These are phyloP conservation scores for Cryptotis parvus DNA, from an alignment of 2,113 vertebrate species.

Conservation along the genomic window DNA sequence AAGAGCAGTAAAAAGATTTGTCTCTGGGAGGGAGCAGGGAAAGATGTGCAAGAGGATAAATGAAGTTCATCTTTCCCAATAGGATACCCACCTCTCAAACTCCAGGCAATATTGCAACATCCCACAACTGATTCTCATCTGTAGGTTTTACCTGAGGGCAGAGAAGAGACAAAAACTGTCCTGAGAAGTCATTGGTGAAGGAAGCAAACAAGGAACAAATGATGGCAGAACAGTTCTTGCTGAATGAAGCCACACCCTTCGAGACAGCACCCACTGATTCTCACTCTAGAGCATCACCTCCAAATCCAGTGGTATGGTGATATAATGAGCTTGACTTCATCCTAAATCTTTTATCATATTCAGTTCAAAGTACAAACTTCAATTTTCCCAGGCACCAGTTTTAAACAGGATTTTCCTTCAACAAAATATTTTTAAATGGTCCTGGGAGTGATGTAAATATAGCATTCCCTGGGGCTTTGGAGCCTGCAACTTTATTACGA, in stretches of 20 bases:
- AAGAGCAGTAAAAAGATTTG: neutral
- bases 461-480: slow-evolving; percentile 29
- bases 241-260: neutral
- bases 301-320: neutral
- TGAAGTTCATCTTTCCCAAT: neutral
- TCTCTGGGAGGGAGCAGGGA: neutral
- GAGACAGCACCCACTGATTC: neutral
- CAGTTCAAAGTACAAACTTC: neutral
- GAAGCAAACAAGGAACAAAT: neutral
- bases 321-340: neutral
- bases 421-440: slow-evolving; percentile 2
- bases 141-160: slow-evolving; percentile 19
- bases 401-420: slow-evolving; percentile 45
- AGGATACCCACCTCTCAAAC: neutral
- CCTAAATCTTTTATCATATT: neutral
- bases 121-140: neutral
- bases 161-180: neutral
- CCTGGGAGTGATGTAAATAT: slow-evolving; percentile 36
- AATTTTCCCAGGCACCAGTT: slow-evolving; percentile 35
- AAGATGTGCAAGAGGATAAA: neutral
- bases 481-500: neutral
- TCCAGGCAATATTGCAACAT: neutral
- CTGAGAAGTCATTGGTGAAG: neutral
- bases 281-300: neutral
- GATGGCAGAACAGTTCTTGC: neutral